These are phyloP conservation scores for Parasteatoda tepidariorum DNA, from an alignment of 1,140 invertebrate genomes.

Conservation along the genomic window DNA sequence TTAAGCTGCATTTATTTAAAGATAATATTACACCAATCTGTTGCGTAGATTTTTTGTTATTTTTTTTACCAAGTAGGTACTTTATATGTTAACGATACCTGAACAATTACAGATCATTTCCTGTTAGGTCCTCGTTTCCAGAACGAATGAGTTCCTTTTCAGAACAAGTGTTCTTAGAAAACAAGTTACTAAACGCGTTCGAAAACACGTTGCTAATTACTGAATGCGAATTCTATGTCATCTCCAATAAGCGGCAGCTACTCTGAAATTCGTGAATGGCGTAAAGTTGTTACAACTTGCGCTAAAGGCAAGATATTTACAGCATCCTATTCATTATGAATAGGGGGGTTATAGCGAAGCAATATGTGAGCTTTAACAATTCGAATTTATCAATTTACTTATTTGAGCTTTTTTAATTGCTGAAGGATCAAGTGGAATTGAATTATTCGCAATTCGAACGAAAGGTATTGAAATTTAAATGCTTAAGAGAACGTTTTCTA, in stretches of 20 bases:
- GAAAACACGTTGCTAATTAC: not conserved
- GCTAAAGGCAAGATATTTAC: not conserved
- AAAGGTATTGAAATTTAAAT: too few relatives aligned
- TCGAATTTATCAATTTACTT: too few relatives aligned
- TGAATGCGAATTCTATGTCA: not conserved
- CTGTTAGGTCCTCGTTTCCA: not conserved
- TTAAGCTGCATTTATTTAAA: too few relatives aligned
- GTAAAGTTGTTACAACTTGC: not conserved
- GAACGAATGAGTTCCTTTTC: constrained; percentile 29
- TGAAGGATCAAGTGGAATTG: too few relatives aligned
- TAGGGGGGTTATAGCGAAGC: not conserved
- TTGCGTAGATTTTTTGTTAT: too few relatives aligned
- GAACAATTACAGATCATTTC: constrained; percentile 23
- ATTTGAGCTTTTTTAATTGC: not conserved
- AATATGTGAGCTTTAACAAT: not conserved
- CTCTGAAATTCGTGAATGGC: not conserved
- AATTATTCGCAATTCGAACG: too few relatives aligned
- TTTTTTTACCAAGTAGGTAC: too few relatives aligned
- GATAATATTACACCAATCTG: too few relatives aligned
- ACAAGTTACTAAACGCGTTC: not conserved
- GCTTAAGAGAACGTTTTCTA: too few relatives aligned
- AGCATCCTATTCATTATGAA: constrained; percentile 6
- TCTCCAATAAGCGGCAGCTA: not conserved
- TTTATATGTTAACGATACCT: too few relatives aligned
- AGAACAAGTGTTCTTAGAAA: not conserved